Conservation (phyloP, 2,113 vertebrate genomes). For the Telmatochromis sp. region DNA sequence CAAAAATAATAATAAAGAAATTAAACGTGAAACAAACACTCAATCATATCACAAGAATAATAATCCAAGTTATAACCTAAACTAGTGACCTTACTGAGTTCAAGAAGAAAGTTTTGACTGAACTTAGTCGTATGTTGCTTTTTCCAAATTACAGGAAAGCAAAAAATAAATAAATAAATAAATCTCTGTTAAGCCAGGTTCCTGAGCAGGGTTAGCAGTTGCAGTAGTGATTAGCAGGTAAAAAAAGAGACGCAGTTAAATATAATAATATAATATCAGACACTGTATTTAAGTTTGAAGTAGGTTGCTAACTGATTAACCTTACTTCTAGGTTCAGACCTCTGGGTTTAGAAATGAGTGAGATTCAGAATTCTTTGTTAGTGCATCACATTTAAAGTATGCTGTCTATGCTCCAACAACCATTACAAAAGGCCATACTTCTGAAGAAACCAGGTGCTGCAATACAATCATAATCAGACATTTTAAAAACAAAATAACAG, state of each 20-base stretch:
- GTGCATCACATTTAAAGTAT: not conserved
- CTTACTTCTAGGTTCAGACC: not conserved
- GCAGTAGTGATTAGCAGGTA: not conserved
- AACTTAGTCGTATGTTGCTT: not conserved
- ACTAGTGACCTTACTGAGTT: not conserved
- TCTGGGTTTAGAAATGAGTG: not conserved
- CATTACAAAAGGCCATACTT: not conserved
- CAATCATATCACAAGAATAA: not conserved
- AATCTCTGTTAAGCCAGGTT: not conserved
- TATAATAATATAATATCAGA: not conserved
- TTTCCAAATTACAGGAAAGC: not conserved
- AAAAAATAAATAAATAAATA: not conserved
- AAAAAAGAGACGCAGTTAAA: not conserved
- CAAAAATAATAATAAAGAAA: not conserved
- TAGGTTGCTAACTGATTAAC: not conserved
- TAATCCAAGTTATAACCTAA: not conserved
- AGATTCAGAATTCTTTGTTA: not conserved
- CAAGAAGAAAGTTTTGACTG: not conserved
- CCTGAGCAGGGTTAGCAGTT: not conserved
- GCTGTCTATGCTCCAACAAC: not conserved
- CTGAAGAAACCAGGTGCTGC: not conserved
- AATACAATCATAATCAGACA: not conserved
- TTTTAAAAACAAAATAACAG: not conserved
- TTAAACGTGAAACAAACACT: not conserved
- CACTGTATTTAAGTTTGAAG: not conserved